These are phyloP conservation scores for Hermetia illucens DNA, from an alignment of 1,140 invertebrate species.

Conservation along the genomic window DNA sequence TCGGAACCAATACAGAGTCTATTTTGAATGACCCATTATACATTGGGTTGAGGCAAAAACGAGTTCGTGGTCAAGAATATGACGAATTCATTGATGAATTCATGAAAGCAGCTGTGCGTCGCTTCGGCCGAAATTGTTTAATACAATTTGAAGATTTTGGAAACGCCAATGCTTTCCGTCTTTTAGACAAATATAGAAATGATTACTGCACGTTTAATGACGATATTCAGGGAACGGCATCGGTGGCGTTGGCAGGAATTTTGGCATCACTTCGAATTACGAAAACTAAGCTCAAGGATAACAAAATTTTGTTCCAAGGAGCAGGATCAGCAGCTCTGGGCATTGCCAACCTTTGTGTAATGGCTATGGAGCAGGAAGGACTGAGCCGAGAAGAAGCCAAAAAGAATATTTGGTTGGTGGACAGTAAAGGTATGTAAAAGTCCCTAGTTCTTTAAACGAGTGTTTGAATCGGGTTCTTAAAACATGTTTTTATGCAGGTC, in stretches of 20 bases:
- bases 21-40: conserved; percentile 82
- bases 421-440: conserved; percentile 32
- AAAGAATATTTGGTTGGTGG: conserved; percentile 62
- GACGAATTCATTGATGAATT: conserved; percentile 96
- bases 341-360: conserved; percentile 73
- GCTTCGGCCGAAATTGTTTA: conserved; percentile 68
- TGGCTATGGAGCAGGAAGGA: conserved; percentile 77
- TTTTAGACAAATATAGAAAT: conserved; percentile 72
- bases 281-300: conserved; percentile 57
- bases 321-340: conserved; percentile 82
- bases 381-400: conserved; percentile 52
- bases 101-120: conserved; percentile 76
- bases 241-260: conserved; percentile 82
- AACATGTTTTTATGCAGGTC: conserved; percentile 23
- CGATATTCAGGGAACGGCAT: conserved; percentile 86
- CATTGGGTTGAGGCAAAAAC: conserved; percentile 73
- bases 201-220: conserved; percentile 91
- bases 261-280: conserved; percentile 71
- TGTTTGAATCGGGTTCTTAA: background rate
- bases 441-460: background rate
- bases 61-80: conserved; percentile 69
- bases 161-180: conserved; percentile 76
- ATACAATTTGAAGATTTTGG: conserved; percentile 94
- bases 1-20: conserved; percentile 80
- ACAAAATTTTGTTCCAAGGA: conserved; percentile 82